Conservation (phyloP, 2,113 vertebrate species). For the human region DNA sequence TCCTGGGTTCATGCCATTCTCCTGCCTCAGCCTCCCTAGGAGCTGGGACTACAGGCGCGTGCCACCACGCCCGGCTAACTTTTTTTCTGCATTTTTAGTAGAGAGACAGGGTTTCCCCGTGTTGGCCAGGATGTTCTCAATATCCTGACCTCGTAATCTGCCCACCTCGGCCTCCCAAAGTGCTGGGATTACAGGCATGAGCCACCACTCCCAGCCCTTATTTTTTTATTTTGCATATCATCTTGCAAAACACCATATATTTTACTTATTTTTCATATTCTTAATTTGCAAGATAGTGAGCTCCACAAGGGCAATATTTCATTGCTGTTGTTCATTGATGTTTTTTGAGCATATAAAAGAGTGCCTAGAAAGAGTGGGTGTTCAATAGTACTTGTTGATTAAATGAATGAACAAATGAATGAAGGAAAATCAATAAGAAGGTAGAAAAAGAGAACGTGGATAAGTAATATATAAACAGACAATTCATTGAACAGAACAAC, state of each 20-base stretch:
- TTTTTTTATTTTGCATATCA: background rate
- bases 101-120: no score
- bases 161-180: no score
- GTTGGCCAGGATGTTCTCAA: no score
- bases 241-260: background rate
- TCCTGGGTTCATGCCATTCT: no score
- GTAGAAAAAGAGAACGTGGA: background rate
- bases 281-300: background rate
- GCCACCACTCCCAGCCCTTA: background rate
- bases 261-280: background rate
- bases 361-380: background rate
- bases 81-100: no score
- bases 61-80: no score
- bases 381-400: background rate
- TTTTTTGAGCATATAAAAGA: background rate
- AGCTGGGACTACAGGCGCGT: no score
- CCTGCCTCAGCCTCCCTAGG: no score
- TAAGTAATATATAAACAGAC: background rate
- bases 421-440: background rate
- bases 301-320: background rate
- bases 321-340: background rate
- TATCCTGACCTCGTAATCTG: no score
- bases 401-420: slow-evolving; percentile 5
- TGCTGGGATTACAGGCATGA: no score
- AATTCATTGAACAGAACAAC: background rate